Percentiles rank a stretch among this genome's conserved stretches.
These are phyloP conservation scores for Neuroscelio doddi DNA, from an alignment of 2,888 invertebrate genomes.

Conservation along the genomic window DNA sequence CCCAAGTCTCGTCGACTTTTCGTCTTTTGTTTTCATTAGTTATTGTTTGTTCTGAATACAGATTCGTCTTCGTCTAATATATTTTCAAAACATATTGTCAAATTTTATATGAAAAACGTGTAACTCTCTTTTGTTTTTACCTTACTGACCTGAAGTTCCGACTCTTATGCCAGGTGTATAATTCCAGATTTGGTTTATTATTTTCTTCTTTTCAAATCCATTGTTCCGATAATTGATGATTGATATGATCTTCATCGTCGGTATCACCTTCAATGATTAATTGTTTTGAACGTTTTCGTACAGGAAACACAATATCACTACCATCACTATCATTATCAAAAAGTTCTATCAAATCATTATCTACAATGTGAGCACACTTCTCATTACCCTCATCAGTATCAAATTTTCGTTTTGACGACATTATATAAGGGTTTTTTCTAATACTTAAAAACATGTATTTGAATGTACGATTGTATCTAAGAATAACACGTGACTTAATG, in stretches of 20 bases:
- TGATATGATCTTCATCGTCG: too few relatives aligned
- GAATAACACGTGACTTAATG: conserved; percentile 9
- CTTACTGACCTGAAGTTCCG: conserved; percentile 23
- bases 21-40: conserved; percentile 19
- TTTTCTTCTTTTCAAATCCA: conserved; percentile 35
- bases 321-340: conserved; percentile 22
- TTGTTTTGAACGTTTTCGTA: conserved; percentile 21
- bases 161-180: conserved; percentile 31
- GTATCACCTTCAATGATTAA: conserved; percentile 24
- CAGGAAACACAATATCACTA: conserved; percentile 31
- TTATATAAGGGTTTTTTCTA: conserved; percentile 14
- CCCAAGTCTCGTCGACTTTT: conserved; percentile 37
- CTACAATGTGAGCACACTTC: conserved; percentile 25
- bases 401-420: conserved; percentile 11
- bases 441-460: conserved; percentile 11
- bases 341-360: too few relatives aligned
- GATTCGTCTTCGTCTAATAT: conserved; percentile 32
- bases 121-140: not conserved
- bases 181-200: conserved; percentile 22
- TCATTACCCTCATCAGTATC: conserved; percentile 16
- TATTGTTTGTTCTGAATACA: conserved; percentile 30
- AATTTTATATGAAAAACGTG: not conserved
- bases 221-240: conserved; percentile 11
- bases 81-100: conserved; percentile 29
- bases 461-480: conserved; percentile 14